phyloP scores from a whole-genome alignment of 2,888 invertebrate species.

The Andrena hattorfiana region DNA sequence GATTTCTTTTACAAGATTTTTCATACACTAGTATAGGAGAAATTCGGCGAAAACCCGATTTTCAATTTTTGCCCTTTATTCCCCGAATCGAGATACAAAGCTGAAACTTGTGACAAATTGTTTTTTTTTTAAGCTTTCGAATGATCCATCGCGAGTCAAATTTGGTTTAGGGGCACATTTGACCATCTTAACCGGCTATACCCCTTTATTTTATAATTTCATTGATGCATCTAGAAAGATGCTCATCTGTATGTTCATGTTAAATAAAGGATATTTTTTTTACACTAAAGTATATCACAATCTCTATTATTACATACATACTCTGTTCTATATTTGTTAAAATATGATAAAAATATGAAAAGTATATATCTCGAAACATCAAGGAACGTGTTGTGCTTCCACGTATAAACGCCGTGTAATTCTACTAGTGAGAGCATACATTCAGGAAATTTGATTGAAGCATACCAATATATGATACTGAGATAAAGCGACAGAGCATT shows the following conservation, averaged over 20 bases:
- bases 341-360: neutral
- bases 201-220: neutral
- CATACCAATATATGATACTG: constrained; percentile 48
- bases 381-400: constrained; percentile 68
- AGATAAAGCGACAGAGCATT: constrained; percentile 57
- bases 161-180: too few relatives aligned
- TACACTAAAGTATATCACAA: neutral
- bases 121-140: too few relatives aligned
- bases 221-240: neutral
- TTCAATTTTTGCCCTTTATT: too few relatives aligned
- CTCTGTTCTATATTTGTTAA: neutral
- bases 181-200: too few relatives aligned
- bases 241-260: neutral
- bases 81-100: too few relatives aligned
- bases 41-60: too few relatives aligned
- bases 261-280: neutral
- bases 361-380: constrained; percentile 28
- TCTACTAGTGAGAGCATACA: constrained; percentile 51
- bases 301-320: neutral
- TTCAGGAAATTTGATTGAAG: constrained; percentile 52
- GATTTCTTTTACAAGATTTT: too few relatives aligned
- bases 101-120: too few relatives aligned
- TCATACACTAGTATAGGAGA: too few relatives aligned
- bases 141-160: too few relatives aligned
- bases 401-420: constrained; percentile 46